phyloP scores from a whole-genome alignment of 2,797 vertebrate species.

The Selene dorsalis region DNA sequence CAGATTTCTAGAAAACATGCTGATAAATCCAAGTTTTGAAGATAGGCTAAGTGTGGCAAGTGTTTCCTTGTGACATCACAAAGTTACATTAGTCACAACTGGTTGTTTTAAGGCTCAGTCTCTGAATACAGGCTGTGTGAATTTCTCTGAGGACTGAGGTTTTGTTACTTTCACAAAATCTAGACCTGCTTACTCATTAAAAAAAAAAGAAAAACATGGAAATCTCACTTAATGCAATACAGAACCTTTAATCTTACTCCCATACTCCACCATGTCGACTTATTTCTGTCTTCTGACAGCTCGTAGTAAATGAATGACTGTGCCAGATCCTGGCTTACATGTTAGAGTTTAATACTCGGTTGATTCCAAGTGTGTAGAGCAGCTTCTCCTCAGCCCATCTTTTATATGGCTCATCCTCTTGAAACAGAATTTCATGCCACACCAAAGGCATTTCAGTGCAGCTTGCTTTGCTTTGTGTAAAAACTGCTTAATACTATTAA shows the following conservation, averaged over 20 bases:
- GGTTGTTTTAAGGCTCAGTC: too few relatives aligned
- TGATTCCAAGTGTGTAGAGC: slow-evolving; percentile 33
- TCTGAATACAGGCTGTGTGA: too few relatives aligned
- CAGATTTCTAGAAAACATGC: too few relatives aligned
- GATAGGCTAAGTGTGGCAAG: too few relatives aligned
- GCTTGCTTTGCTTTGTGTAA: slow-evolving; percentile 44
- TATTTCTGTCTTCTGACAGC: slow-evolving; percentile 8
- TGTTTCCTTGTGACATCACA: too few relatives aligned
- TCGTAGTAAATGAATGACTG: slow-evolving; percentile 4
- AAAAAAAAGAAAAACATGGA: too few relatives aligned
- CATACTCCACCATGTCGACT: neutral
- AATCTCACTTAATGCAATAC: too few relatives aligned
- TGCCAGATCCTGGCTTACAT: slow-evolving; percentile 3
- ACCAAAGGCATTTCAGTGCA: slow-evolving; percentile 47
- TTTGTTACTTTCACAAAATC: too few relatives aligned
- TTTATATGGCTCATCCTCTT: slow-evolving; percentile 50
- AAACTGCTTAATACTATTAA: slow-evolving; percentile 51
- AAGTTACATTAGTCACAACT: too few relatives aligned
- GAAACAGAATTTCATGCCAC: slow-evolving; percentile 40
- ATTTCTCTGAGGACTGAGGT: too few relatives aligned
- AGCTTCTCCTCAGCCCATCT: slow-evolving; percentile 5
- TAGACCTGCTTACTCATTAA: too few relatives aligned
- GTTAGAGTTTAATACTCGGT: slow-evolving; percentile 23
- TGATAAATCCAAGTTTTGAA: too few relatives aligned
- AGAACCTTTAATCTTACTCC: neutral